These are phyloP conservation scores for Xenentodon cancila DNA, from an alignment of 2,797 vertebrate genomes.

Conservation along the genomic window DNA sequence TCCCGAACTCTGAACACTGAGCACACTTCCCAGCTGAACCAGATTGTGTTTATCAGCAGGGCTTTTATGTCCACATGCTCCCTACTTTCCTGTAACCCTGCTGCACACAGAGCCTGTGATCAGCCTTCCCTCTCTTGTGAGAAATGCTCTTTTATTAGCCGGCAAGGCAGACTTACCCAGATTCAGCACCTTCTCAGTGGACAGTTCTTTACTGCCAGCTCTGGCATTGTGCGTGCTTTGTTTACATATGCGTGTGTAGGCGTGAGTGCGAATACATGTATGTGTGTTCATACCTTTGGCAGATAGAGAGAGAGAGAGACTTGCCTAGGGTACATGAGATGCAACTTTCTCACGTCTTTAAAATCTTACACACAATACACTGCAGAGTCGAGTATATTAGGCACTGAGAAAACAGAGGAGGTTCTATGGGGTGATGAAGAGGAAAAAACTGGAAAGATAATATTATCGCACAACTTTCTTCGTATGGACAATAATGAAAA, in stretches of 20 bases:
- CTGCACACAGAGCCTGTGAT: conserved; percentile 61
- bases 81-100: conserved; percentile 57
- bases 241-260: conserved; percentile 42
- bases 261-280: conserved; percentile 4
- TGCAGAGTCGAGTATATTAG: conserved; percentile 46
- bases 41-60: conserved; percentile 75
- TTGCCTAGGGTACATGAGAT: conserved; percentile 48
- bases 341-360: conserved; percentile 59
- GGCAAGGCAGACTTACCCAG: conserved; percentile 65
- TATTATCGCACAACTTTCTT: conserved; percentile 16
- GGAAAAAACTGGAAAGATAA: conserved; percentile 16
- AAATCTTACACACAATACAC: conserved; percentile 49
- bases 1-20: conserved; percentile 71
- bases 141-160: conserved; percentile 75
- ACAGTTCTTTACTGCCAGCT: conserved; percentile 64
- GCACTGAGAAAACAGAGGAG: conserved; percentile 33
- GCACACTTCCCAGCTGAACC: conserved; percentile 73
- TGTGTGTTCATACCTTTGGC: conserved; percentile 9
- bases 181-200: conserved; percentile 75
- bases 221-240: conserved; percentile 55
- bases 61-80: conserved; percentile 79
- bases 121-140: conserved; percentile 67
- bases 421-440: conserved; percentile 34
- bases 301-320: conserved; percentile 24
- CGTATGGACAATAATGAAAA: conserved; percentile 18